phyloP scores from a whole-genome alignment of 1,140 invertebrate species.

The Zelostemma sp. region DNA sequence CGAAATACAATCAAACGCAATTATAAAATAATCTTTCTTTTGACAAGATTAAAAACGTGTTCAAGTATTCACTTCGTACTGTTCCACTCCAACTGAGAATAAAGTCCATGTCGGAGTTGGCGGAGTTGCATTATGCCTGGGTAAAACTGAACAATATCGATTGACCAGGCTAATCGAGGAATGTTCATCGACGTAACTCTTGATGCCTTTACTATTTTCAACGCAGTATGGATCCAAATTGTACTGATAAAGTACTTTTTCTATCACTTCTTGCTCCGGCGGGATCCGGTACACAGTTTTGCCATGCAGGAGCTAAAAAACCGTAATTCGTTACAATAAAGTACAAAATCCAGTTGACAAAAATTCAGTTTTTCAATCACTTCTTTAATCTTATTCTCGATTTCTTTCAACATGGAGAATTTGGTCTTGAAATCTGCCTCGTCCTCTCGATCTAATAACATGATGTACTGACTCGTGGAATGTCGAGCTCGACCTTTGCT shows the following conservation, averaged over 20 bases:
- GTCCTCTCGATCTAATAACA: neutral
- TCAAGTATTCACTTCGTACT: no score
- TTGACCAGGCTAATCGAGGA: constrained; percentile 12
- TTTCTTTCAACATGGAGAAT: no score
- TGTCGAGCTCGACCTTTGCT: constrained; percentile 11
- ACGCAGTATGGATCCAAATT: neutral
- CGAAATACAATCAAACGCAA: no score
- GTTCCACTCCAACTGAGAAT: no score
- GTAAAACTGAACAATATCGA: constrained; percentile 15
- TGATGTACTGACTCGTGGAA: neutral
- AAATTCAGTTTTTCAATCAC: neutral
- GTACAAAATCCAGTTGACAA: constrained; percentile 1
- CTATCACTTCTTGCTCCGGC: neutral
- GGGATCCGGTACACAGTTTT: no score
- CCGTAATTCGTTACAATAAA: no score
- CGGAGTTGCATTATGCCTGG: constrained; percentile 14
- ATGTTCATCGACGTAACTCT: neutral
- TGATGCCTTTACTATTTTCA: constrained; percentile 5
- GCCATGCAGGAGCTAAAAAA: constrained; percentile 5
- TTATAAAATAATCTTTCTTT: no score
- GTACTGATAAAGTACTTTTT: constrained; percentile 6
- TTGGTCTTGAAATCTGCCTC: constrained; percentile 1
- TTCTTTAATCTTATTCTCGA: neutral
- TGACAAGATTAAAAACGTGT: no score
- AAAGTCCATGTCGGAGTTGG: constrained; percentile 19